Conservation (phyloP, 2,888 invertebrate species). For the Cephus spinipes region DNA sequence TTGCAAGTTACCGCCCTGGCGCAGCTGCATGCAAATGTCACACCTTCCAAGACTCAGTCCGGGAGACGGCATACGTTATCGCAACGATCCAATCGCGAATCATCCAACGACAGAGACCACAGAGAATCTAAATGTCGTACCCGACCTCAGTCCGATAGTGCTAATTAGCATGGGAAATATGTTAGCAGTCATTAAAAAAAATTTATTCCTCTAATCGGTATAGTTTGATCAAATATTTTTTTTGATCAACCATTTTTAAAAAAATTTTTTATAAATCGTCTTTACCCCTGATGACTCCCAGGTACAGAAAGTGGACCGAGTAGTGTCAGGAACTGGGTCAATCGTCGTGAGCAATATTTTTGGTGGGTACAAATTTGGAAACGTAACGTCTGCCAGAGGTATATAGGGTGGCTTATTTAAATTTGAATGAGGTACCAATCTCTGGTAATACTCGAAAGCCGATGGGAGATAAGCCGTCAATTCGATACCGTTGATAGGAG, state of each 20-base stretch:
- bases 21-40: conserved; percentile 52
- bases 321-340: not conserved
- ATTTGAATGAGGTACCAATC: conserved; percentile 35
- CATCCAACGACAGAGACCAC: not conserved
- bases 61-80: conserved; percentile 29
- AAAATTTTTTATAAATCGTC: not conserved
- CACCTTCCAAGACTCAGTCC: not conserved
- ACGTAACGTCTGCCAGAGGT: no score
- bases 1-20: conserved; percentile 47
- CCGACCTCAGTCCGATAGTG: not conserved
- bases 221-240: not conserved
- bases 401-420: conserved; percentile 31
- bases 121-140: conserved; percentile 1
- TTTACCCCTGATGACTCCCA: not conserved
- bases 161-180: not conserved
- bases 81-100: conserved; percentile 8
- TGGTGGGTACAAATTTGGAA: not conserved
- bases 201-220: not conserved
- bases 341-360: not conserved
- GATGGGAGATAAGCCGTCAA: conserved; percentile 43
- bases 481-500: conserved; percentile 40
- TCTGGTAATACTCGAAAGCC: conserved; percentile 33
- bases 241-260: not conserved
- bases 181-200: not conserved
- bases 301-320: not conserved